These are phyloP conservation scores for Ectropis grisescens DNA, from an alignment of 1,140 invertebrate species.

Conservation along the genomic window DNA sequence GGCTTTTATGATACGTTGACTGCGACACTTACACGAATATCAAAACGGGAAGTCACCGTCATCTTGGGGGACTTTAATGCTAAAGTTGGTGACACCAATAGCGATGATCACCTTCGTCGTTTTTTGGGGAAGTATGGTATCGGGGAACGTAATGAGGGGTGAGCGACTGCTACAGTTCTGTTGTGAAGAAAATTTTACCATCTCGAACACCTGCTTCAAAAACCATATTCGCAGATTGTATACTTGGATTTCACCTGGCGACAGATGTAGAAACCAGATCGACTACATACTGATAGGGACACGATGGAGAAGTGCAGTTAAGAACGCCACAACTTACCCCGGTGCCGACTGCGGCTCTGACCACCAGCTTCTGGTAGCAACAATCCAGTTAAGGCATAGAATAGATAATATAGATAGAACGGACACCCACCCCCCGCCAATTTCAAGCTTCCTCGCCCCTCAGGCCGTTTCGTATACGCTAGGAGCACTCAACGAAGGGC, in stretches of 20 bases:
- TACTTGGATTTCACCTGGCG: constrained; percentile 1
- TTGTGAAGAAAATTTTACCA: neutral
- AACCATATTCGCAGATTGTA: constrained; percentile 4
- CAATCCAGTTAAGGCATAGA: too few relatives aligned
- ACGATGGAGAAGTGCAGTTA: constrained; percentile 2
- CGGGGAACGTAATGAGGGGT: neutral
- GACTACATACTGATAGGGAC: too few relatives aligned
- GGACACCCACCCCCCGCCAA: too few relatives aligned
- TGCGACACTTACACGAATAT: constrained; percentile 4
- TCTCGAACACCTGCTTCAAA: constrained; percentile 1
- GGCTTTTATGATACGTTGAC: constrained; percentile 8
- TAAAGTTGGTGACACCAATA: constrained; percentile 12
- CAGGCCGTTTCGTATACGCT: too few relatives aligned
- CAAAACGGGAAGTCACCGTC: constrained; percentile 11
- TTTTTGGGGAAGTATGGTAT: neutral
- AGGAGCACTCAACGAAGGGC: too few relatives aligned
- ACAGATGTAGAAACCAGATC: too few relatives aligned
- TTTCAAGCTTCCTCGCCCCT: too few relatives aligned
- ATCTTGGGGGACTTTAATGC: constrained; percentile 17
- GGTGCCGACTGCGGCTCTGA: too few relatives aligned
- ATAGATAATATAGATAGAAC: too few relatives aligned
- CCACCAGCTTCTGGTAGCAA: constrained; percentile 4
- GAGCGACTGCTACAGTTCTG: constrained; percentile 4
- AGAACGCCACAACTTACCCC: constrained; percentile 1
- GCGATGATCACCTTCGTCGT: constrained; percentile 8